Evolutionary conservation across 1,140 invertebrate species (phyloP).

Genomic region (Cyrtorhinus lividipennis): DNA sequence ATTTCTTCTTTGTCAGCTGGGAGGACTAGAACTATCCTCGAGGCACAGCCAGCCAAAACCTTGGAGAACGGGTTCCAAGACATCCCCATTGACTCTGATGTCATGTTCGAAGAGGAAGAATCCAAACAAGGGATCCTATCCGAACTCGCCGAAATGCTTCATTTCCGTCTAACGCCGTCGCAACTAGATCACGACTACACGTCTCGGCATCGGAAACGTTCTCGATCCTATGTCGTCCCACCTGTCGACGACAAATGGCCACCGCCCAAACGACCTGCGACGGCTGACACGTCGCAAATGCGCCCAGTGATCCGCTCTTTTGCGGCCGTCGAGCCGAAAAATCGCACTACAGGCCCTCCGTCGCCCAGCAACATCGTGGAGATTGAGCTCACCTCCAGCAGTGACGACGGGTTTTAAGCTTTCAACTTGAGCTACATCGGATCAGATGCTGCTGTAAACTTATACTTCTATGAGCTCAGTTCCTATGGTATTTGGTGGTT

Average conservation of each 20-base stretch:
- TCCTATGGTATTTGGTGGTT: constrained; percentile 7
- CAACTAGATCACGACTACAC: constrained; percentile 34
- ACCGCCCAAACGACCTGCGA: constrained; percentile 27
- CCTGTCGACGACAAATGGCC: constrained; percentile 34
- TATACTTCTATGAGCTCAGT: constrained; percentile 10
- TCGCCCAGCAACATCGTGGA: constrained; percentile 13
- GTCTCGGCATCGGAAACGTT: constrained; percentile 13
- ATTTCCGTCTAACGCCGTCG: constrained; percentile 30
- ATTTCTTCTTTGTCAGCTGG: not conserved
- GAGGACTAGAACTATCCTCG: not conserved
- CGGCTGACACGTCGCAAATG: not conserved
- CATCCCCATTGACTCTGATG: constrained; percentile 14
- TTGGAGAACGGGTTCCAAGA: constrained; percentile 17
- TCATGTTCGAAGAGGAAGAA: constrained; percentile 10
- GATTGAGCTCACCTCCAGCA: constrained; percentile 7
- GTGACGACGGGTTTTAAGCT: constrained; percentile 7
- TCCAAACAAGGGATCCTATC: constrained; percentile 28
- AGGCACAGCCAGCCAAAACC: constrained; percentile 13
- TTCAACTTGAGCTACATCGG: too few species aligned
- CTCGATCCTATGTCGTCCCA: constrained; percentile 28
- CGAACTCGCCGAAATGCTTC: constrained; percentile 32
- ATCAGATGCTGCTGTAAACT: constrained; percentile 3
- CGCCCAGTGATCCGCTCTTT: not conserved
- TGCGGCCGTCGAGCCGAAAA: constrained; percentile 5
- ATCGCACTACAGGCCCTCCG: not conserved